Evolutionary conservation across 2,113 vertebrate species (phyloP).

Genomic region (Rhagologus leucostigma): DNA sequence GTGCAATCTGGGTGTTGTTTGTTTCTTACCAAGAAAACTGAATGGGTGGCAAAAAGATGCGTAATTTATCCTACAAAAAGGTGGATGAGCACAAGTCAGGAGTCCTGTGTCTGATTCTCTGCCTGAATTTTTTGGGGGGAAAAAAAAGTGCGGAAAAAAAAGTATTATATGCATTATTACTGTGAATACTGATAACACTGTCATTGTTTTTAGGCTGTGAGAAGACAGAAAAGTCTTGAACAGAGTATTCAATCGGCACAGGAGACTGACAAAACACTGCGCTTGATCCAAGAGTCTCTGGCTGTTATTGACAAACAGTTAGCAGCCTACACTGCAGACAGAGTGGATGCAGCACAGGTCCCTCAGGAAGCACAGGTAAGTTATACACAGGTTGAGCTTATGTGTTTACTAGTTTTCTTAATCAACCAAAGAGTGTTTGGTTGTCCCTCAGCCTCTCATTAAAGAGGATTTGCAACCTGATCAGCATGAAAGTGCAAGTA

Average conservation of each 20-base stretch:
- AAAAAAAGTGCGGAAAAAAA: not conserved
- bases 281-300: constrained; percentile 87
- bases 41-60: constrained; percentile 73
- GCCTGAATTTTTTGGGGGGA: not conserved
- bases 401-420: not conserved
- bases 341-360: constrained; percentile 91
- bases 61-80: constrained; percentile 80
- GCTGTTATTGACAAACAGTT: constrained; percentile 87
- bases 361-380: constrained; percentile 94
- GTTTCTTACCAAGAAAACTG: not conserved
- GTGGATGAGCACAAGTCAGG: constrained; percentile 48
- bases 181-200: not conserved
- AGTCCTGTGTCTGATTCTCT: not conserved
- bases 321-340: constrained; percentile 82
- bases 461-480: not conserved
- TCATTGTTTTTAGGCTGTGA: constrained; percentile 76
- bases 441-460: not conserved
- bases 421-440: not conserved
- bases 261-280: constrained; percentile 88
- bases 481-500: not conserved
- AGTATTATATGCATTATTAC: not conserved
- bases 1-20: not conserved
- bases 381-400: not conserved
- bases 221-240: constrained; percentile 87
- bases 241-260: constrained; percentile 87